Evolutionary conservation across 2,113 vertebrate species (phyloP).

Genomic region (Pollimyrus isidori): DNA sequence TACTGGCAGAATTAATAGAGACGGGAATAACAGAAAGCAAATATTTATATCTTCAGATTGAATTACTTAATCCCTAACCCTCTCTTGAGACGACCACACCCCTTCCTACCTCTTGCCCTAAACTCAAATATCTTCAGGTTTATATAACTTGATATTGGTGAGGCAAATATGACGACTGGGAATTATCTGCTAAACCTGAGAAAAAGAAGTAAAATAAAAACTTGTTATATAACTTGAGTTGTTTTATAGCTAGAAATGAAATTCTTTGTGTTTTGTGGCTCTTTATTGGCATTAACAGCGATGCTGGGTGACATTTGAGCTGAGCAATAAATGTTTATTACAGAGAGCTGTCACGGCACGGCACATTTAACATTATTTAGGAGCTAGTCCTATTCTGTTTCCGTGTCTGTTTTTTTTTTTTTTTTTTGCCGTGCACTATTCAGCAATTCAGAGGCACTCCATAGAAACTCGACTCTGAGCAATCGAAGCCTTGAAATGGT

Average conservation of each 20-base stretch:
- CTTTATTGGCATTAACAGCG: neutral
- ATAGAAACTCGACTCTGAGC: neutral
- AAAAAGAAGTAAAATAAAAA: neutral
- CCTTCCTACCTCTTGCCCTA: neutral
- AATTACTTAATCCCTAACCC: neutral
- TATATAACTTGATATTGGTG: neutral
- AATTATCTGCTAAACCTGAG: neutral
- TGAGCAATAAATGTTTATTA: neutral
- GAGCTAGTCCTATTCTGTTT: neutral
- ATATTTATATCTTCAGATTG: neutral
- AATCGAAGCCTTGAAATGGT: neutral
- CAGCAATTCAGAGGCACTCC: neutral
- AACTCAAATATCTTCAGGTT: neutral
- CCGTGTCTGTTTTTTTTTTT: neutral
- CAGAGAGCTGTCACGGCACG: neutral
- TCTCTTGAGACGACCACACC: constrained; percentile 20
- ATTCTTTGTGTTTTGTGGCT: neutral
- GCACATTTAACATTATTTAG: constrained; percentile 7
- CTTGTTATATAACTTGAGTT: neutral
- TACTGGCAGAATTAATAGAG: neutral
- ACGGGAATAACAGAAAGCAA: neutral
- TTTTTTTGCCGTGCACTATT: neutral
- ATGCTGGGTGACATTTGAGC: neutral
- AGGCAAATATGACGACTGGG: neutral
- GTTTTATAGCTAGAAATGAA: neutral